phyloP scores from a whole-genome alignment of 2,113 vertebrate genomes.

The Bettongia penicillata region DNA sequence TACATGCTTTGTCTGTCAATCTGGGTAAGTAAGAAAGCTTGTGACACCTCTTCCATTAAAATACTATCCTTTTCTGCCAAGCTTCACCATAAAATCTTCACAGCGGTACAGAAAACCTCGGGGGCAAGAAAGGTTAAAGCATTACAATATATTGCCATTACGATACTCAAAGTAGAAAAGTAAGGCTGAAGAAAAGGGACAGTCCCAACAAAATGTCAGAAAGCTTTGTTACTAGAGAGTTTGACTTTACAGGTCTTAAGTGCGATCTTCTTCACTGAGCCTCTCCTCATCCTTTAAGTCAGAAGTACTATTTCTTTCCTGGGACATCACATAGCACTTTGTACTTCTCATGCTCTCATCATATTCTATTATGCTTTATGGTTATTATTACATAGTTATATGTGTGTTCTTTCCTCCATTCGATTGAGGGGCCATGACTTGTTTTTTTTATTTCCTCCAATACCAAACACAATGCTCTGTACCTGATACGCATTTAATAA shows the following conservation, averaged over 20 bases:
- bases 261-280: too few species aligned
- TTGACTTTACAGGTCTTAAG: not conserved
- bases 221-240: not conserved
- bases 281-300: too few species aligned
- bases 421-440: too few species aligned
- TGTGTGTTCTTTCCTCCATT: too few species aligned
- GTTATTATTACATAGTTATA: too few species aligned
- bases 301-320: too few species aligned
- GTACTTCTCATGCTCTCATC: too few species aligned
- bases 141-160: not conserved
- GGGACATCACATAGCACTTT: too few species aligned
- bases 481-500: too few species aligned
- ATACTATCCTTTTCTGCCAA: not conserved
- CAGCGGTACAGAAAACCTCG: not conserved
- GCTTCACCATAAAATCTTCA: not conserved
- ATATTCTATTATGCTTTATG: too few species aligned
- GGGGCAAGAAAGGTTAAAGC: not conserved
- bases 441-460: too few species aligned
- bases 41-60: not conserved
- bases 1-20: not conserved
- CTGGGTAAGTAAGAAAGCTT: not conserved
- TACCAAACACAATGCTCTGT: too few species aligned
- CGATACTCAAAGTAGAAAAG: not conserved
- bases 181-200: not conserved
- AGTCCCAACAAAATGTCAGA: not conserved